Evolutionary conservation across 1,140 invertebrate species (phyloP).

Genomic region (Brachystomella parvula): DNA sequence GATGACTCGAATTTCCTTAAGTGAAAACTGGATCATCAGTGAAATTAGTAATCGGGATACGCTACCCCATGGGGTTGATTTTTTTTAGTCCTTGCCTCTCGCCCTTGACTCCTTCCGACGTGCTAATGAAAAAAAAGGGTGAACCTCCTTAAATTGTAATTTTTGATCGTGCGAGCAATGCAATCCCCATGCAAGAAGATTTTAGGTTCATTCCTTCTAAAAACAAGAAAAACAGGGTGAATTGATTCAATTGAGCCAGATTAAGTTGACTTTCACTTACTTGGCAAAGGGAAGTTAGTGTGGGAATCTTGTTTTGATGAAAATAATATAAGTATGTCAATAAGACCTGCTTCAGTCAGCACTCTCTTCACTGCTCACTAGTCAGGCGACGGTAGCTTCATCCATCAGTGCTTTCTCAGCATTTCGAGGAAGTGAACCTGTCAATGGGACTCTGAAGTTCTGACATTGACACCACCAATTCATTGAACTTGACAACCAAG

Average conservation of each 20-base stretch:
- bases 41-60: too few relatives aligned
- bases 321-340: conserved; percentile 1
- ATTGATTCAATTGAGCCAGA: neutral
- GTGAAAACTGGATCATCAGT: neutral
- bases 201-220: neutral
- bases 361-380: neutral
- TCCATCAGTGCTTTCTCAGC: neutral
- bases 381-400: neutral
- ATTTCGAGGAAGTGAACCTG: neutral
- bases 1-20: neutral
- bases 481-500: neutral
- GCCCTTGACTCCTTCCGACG: too few relatives aligned
- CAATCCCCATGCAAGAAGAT: neutral
- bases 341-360: neutral
- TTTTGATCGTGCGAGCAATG: neutral
- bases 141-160: too few relatives aligned
- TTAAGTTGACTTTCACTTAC: conserved; percentile 12
- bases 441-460: neutral
- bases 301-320: neutral
- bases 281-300: neutral
- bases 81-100: too few relatives aligned
- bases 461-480: neutral
- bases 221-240: neutral
- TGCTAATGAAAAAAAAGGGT: too few relatives aligned
- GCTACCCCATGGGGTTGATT: too few relatives aligned